These are phyloP conservation scores for Apantesis nais DNA, from an alignment of 2,888 invertebrate species.

Conservation along the genomic window DNA sequence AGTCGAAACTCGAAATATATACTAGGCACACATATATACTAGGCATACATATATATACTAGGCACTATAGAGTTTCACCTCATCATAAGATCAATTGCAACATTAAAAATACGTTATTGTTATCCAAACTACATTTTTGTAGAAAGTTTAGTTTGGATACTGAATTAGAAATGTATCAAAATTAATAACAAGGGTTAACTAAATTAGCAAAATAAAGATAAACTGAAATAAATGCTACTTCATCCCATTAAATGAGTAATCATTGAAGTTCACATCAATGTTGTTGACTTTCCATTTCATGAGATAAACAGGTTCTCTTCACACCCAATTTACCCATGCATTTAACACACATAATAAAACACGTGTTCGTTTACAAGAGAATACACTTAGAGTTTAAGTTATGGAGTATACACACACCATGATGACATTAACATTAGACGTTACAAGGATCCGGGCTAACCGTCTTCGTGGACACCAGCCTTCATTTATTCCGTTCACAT, in stretches of 20 bases:
- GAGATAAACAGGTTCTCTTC: slow-evolving; percentile 42
- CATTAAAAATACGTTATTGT: too few species aligned
- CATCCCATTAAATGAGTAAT: background rate
- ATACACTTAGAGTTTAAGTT: slow-evolving; percentile 63
- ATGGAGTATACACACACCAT: slow-evolving; percentile 28
- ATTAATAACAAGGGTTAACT: background rate
- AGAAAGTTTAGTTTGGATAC: background rate
- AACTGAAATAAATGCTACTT: background rate
- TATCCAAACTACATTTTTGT: background rate
- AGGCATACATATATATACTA: background rate
- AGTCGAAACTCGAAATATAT: background rate
- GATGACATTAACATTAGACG: slow-evolving; percentile 60
- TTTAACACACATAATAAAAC: slow-evolving; percentile 56
- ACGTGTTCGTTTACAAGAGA: slow-evolving; percentile 73
- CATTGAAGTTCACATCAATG: slow-evolving; percentile 1
- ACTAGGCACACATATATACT: too few species aligned
- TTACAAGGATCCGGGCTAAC: slow-evolving; percentile 82
- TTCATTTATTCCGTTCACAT: slow-evolving; percentile 35
- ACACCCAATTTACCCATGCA: slow-evolving; percentile 47
- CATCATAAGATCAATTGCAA: background rate
- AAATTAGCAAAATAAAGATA: background rate
- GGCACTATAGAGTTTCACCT: background rate
- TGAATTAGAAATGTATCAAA: background rate
- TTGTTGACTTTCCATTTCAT: slow-evolving; percentile 43
- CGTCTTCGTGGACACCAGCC: slow-evolving; percentile 51